Evolutionary conservation across 1,140 invertebrate genomes (phyloP).

Genomic region (Diorhabda carinulata): DNA sequence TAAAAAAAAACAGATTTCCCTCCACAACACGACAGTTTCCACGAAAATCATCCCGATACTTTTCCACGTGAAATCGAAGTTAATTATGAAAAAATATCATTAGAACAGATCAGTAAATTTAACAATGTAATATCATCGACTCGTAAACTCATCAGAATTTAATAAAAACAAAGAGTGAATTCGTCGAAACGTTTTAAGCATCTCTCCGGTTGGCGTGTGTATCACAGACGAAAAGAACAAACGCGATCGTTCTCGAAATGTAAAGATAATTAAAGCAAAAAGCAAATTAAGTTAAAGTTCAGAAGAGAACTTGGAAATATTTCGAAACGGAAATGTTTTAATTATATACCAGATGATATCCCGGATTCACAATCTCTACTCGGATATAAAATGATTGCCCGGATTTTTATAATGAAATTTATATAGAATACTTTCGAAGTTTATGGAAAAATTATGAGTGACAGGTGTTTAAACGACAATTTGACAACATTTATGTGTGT

Average conservation of each 20-base stretch:
- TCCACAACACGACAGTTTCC: too few relatives aligned
- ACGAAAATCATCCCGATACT: too few relatives aligned
- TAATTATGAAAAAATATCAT: too few relatives aligned
- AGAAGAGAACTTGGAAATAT: slow-evolving; percentile 22
- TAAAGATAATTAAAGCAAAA: slow-evolving; percentile 31
- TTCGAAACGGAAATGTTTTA: slow-evolving; percentile 29
- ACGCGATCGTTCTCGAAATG: slow-evolving; percentile 20
- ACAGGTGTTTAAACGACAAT: too few relatives aligned
- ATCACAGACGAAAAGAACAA: slow-evolving; percentile 8
- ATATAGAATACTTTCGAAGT: too few relatives aligned
- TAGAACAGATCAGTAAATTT: too few relatives aligned
- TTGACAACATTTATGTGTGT: too few relatives aligned
- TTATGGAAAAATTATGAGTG: too few relatives aligned
- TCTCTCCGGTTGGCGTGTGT: neutral
- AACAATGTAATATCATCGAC: too few relatives aligned
- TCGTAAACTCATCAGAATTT: neutral
- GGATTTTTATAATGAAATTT: neutral
- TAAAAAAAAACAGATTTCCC: too few relatives aligned
- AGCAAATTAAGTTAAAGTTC: slow-evolving; percentile 29
- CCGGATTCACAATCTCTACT: slow-evolving; percentile 19
- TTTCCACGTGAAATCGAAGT: too few relatives aligned
- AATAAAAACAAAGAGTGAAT: slow-evolving; percentile 1
- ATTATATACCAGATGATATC: slow-evolving; percentile 26
- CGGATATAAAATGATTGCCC: slow-evolving; percentile 23
- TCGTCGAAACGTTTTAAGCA: neutral